Evolutionary conservation across 2,888 invertebrate species (phyloP).

Genomic region (Pyrrhia umbra): DNA sequence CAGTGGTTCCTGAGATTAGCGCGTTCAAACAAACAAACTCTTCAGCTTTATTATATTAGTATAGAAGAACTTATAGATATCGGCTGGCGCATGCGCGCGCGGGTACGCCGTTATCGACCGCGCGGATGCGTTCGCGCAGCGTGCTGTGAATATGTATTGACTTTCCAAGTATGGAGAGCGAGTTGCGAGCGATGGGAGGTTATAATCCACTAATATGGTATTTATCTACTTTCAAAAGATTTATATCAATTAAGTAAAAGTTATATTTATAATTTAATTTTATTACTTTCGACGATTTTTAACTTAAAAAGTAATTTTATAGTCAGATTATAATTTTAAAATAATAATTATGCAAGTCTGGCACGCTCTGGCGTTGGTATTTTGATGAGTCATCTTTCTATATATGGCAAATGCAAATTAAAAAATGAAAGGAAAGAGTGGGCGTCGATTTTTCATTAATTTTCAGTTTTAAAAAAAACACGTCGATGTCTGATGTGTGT

Average conservation of each 20-base stretch:
- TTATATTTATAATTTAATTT: not conserved
- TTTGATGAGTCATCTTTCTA: too few species aligned
- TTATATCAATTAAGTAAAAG: slow-evolving; percentile 1
- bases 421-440: too few species aligned
- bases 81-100: slow-evolving; percentile 33
- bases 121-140: slow-evolving; percentile 54
- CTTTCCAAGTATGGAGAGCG: slow-evolving; percentile 32
- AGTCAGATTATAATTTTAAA: not conserved
- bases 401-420: too few species aligned
- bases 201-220: not conserved
- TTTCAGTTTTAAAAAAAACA: too few species aligned
- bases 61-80: too few species aligned
- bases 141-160: slow-evolving; percentile 45
- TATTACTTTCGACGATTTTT: not conserved
- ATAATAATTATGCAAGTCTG: not conserved
- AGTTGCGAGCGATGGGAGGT: slow-evolving; percentile 13
- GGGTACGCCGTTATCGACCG: slow-evolving; percentile 44
- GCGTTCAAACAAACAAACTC: too few species aligned
- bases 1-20: too few species aligned
- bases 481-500: too few species aligned
- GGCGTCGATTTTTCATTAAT: too few species aligned
- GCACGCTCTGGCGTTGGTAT: too few species aligned
- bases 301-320: not conserved
- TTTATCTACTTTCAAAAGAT: not conserved
- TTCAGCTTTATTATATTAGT: too few species aligned